Evolutionary conservation across 2,113 vertebrate genomes (phyloP).

Genomic region (Montifringilla adamsi): DNA sequence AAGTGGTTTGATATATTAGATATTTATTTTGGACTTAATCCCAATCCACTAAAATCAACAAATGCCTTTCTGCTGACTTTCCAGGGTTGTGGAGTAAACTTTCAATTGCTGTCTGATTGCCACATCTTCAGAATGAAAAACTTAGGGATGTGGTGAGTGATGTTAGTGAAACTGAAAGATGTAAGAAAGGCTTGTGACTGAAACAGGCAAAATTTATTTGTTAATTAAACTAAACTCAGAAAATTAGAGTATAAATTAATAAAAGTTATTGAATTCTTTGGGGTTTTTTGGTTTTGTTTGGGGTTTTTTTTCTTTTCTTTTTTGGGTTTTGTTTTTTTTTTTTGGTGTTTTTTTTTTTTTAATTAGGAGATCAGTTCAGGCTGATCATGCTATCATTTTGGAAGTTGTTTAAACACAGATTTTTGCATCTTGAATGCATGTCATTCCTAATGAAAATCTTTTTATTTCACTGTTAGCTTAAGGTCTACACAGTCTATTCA

Average conservation of each 20-base stretch:
- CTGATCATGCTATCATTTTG: not conserved
- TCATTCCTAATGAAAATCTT: not conserved
- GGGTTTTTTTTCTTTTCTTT: no score
- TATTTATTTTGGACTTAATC: conserved; percentile 28
- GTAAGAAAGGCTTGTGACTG: not conserved
- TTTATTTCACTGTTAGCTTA: not conserved
- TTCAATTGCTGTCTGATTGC: not conserved
- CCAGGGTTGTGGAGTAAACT: conserved; percentile 1
- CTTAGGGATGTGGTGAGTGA: not conserved
- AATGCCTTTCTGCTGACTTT: conserved; percentile 49
- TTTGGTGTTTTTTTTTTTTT: not conserved
- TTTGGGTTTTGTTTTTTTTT: not conserved
- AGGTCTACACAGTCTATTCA: not conserved
- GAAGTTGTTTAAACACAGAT: not conserved
- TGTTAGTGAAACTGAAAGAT: not conserved
- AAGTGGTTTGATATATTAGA: not conserved
- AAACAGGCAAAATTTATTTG: not conserved
- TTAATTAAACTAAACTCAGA: not conserved
- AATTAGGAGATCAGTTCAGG: not conserved
- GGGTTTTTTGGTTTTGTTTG: not conserved
- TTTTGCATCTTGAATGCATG: not conserved
- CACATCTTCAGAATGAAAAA: not conserved
- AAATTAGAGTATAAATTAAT: not conserved
- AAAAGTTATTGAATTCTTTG: not conserved
- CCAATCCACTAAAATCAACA: conserved; percentile 15